Evolutionary conservation across 2,888 invertebrate genomes (phyloP).

Genomic region (Cistogaster globosa): DNA sequence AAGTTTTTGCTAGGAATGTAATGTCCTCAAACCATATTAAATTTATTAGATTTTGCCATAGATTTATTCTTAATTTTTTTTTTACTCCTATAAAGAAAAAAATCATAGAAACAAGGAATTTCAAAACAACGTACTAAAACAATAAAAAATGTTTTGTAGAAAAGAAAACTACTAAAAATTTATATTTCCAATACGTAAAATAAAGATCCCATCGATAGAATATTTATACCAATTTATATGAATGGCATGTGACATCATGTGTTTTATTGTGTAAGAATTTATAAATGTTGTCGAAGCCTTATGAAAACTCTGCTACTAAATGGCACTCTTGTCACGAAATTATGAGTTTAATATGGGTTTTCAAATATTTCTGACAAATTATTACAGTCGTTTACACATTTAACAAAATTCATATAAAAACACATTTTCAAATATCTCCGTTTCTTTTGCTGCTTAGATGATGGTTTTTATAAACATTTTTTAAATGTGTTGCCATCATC

Average conservation of each 20-base stretch:
- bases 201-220: slow-evolving; percentile 6
- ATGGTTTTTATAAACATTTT: not conserved
- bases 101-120: no score
- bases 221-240: slow-evolving; percentile 30
- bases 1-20: slow-evolving; percentile 17
- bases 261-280: slow-evolving; percentile 8
- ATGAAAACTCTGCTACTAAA: slow-evolving; percentile 6
- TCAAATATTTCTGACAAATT: slow-evolving; percentile 15
- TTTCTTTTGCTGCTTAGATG: slow-evolving; percentile 9
- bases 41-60: slow-evolving; percentile 35
- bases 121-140: not conserved
- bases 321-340: slow-evolving; percentile 16
- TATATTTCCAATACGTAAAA: slow-evolving; percentile 3
- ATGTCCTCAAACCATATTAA: slow-evolving; percentile 35
- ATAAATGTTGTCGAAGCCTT: slow-evolving; percentile 30
- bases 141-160: slow-evolving; percentile 34
- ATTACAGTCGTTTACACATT: slow-evolving; percentile 16
- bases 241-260: not conserved
- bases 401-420: not conserved
- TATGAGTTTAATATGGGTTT: slow-evolving; percentile 35
- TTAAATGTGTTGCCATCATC: not conserved
- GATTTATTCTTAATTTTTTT: slow-evolving; percentile 14
- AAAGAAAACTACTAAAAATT: not conserved
- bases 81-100: slow-evolving; percentile 8
- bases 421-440: slow-evolving; percentile 26